Base-by-base conservation (phyloP, 2,113 vertebrate species). In the Semnopithecus entellus region DNA sequence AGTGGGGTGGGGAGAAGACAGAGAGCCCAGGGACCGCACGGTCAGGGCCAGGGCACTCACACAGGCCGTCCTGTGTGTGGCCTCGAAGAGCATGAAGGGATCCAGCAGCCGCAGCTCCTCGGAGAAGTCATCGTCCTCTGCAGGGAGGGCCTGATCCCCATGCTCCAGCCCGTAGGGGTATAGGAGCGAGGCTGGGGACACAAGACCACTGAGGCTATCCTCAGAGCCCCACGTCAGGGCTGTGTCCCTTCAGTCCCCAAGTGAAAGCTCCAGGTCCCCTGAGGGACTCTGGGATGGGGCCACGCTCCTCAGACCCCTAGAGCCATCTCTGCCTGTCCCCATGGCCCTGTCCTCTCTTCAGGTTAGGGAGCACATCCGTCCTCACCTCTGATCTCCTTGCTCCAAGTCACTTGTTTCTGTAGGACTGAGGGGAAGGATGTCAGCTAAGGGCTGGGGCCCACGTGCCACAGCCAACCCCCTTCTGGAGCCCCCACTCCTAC, bases 31-130 rank as follows among this genome's bases (percentile, higher is more conserved):
- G 22, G 48, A 43, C 12, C 1, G 45, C 11, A 2, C 4, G 22
- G 22, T 35, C 10, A 59, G 14, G 16, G 72, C 8, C 48, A 3
- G 68, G 6, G 17, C 59, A 78, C 92, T 50, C 85, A 97, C 97
- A 0, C 55, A 96, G 68, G 91, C 55, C 0, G 2, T 48, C 25
- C 0, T 48, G 18, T 93, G 78, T 0, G 0, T 17, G 14, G 27
- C 72, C 12, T 76, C 87, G 0, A 88, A 98, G 75, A 95, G 70
- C 8, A n/a, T 57, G 84, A 97, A 97, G 38, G 45, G 78, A 8
- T 92, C 40, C 13, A 3, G 25, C 32, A 96, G 88, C 10, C 0
- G 3, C 40, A 98, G 70, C 83, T 88, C 23, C 0, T 96, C 89
- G 2, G 88, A 97, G 16, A 81, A 88, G 40, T 90, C 96, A 0